Conservation (phyloP, 2,888 invertebrate genomes). For the Ashinkailepas kermadecensis region DNA sequence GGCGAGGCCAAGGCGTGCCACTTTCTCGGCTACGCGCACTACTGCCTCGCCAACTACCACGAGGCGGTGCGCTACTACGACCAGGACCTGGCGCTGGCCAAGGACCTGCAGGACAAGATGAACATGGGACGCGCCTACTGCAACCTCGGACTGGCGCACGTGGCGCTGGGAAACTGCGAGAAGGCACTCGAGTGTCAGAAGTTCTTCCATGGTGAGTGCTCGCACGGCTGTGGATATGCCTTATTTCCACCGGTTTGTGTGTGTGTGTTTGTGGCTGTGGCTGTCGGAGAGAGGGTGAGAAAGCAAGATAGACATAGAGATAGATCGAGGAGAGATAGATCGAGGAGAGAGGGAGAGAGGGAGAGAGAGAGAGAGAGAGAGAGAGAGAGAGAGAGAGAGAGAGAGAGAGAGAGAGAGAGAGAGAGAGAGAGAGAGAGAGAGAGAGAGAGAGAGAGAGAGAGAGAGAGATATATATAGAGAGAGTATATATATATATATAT, state of each 20-base stretch:
- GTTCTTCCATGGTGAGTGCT: constrained; percentile 51
- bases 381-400: too few relatives aligned
- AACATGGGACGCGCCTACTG: constrained; percentile 94
- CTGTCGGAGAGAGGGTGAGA: too few relatives aligned
- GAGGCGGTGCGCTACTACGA: constrained; percentile 76
- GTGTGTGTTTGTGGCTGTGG: not conserved
- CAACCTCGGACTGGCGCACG: constrained; percentile 84
- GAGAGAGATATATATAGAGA: too few relatives aligned
- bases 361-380: too few relatives aligned
- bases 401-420: too few relatives aligned
- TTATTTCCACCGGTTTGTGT: not conserved
- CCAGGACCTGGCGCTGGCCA: constrained; percentile 86
- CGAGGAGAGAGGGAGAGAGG: too few relatives aligned
- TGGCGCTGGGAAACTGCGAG: constrained; percentile 81
- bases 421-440: too few relatives aligned
- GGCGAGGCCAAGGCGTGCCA: constrained; percentile 95
- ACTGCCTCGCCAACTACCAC: constrained; percentile 80
- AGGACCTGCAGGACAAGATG: constrained; percentile 87
- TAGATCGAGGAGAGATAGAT: too few relatives aligned
- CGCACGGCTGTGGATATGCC: too few relatives aligned
- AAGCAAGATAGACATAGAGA: too few relatives aligned
- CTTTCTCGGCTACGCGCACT: constrained; percentile 89
- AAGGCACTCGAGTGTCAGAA: constrained; percentile 91
- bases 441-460: too few relatives aligned
- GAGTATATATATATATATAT: too few relatives aligned